Conservation (phyloP, 2,113 vertebrate genomes). For the Setophaga petechia region DNA sequence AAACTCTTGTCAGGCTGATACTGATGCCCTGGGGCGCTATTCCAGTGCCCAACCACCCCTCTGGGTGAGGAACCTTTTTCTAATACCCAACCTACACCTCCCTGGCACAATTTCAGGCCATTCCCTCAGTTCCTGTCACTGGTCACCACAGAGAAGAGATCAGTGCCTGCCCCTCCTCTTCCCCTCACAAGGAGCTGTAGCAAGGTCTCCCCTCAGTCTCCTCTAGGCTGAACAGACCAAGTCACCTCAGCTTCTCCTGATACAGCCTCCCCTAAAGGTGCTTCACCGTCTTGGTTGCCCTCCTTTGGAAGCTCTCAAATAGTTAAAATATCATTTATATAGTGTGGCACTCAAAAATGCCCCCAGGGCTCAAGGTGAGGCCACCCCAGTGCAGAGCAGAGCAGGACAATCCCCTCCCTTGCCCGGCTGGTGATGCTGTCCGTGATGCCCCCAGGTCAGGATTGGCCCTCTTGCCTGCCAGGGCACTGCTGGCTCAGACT, state of each 20-base stretch:
- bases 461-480: background rate
- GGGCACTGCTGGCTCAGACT: background rate
- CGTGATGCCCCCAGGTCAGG: background rate
- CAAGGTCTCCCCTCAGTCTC: background rate
- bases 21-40: background rate
- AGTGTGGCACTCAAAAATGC: background rate
- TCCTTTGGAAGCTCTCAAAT: background rate
- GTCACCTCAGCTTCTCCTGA: background rate
- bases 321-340: background rate
- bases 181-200: background rate
- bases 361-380: background rate
- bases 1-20: background rate
- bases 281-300: background rate
- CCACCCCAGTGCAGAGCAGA: rapidly evolving
- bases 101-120: background rate
- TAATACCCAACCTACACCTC: rapidly evolving
- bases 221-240: background rate
- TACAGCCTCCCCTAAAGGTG: rapidly evolving
- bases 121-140: background rate
- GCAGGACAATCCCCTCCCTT: background rate
- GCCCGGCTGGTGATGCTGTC: rapidly evolving
- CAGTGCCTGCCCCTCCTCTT: background rate
- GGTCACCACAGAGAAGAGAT: background rate
- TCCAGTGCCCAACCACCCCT: rapidly evolving
- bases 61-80: background rate